These are phyloP conservation scores for Sebastes fasciatus DNA, from an alignment of 2,113 vertebrate genomes.

Conservation along the genomic window DNA sequence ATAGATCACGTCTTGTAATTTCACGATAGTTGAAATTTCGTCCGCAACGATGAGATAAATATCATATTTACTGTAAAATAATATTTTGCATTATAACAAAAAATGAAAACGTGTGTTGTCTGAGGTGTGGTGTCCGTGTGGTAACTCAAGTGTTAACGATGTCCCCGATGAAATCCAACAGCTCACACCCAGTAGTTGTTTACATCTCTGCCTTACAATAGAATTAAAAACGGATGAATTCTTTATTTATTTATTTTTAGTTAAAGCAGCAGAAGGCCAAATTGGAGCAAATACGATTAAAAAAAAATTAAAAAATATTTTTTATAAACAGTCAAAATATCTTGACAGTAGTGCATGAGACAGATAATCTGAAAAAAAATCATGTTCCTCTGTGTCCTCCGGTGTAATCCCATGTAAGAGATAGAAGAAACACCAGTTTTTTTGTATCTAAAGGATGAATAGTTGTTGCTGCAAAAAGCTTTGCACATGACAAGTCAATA, in stretches of 20 bases:
- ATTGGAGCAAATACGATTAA: too few relatives aligned
- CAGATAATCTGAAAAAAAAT: too few relatives aligned
- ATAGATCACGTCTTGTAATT: too few relatives aligned
- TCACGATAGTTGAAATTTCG: too few relatives aligned
- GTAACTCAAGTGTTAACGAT: constrained; percentile 28
- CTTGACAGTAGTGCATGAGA: too few relatives aligned
- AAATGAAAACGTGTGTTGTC: not conserved
- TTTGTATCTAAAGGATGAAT: not conserved
- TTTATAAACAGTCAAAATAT: too few relatives aligned
- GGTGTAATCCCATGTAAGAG: too few relatives aligned
- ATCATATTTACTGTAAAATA: not conserved
- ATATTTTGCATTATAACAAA: not conserved
- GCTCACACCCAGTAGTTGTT: not conserved
- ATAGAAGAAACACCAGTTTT: not conserved
- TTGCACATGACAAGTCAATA: not conserved
- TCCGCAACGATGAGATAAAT: too few relatives aligned
- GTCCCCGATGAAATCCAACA: constrained; percentile 34
- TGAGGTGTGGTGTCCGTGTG: constrained; percentile 1
- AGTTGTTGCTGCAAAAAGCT: not conserved
- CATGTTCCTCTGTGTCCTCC: too few relatives aligned
- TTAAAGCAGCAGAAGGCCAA: too few relatives aligned
- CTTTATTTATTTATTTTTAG: not conserved
- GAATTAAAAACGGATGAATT: not conserved
- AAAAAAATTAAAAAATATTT: too few relatives aligned
- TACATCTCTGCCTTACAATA: not conserved